These are phyloP conservation scores for Allolobophora icterica DNA, from an alignment of 2,888 invertebrate species.

Conservation along the genomic window DNA sequence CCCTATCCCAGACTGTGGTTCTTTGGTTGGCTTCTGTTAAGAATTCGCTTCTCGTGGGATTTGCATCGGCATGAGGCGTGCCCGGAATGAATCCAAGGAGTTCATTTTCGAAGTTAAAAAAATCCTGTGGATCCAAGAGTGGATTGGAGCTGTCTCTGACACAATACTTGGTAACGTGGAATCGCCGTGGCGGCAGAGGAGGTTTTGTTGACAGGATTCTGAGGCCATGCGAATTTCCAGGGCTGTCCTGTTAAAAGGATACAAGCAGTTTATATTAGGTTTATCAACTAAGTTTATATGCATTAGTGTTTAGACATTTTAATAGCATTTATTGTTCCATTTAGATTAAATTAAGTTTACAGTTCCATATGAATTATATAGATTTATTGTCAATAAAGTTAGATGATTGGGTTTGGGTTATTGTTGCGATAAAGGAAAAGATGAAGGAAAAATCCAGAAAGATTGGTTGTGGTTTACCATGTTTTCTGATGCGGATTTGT, in stretches of 20 bases:
- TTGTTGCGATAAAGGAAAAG: too few species aligned
- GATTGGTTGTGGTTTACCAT: too few species aligned
- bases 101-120: conserved; percentile 1
- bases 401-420: too few species aligned
- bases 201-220: neutral
- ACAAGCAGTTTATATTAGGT: neutral
- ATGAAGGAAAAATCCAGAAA: too few species aligned
- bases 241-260: neutral
- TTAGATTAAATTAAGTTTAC: too few species aligned
- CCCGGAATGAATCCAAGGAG: neutral
- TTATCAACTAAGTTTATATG: neutral
- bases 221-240: neutral
- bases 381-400: too few species aligned
- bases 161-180: conserved; percentile 7
- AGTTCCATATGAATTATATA: too few species aligned
- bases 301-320: neutral
- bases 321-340: neutral
- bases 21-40: neutral
- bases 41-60: neutral
- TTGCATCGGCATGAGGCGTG: neutral
- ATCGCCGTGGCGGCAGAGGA: conserved; percentile 8
- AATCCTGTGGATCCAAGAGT: neutral
- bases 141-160: neutral
- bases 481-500: too few species aligned
- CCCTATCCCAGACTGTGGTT: neutral